These are phyloP conservation scores for Aphaenogaster rudis DNA, from an alignment of 1,140 invertebrate species.

Conservation along the genomic window DNA sequence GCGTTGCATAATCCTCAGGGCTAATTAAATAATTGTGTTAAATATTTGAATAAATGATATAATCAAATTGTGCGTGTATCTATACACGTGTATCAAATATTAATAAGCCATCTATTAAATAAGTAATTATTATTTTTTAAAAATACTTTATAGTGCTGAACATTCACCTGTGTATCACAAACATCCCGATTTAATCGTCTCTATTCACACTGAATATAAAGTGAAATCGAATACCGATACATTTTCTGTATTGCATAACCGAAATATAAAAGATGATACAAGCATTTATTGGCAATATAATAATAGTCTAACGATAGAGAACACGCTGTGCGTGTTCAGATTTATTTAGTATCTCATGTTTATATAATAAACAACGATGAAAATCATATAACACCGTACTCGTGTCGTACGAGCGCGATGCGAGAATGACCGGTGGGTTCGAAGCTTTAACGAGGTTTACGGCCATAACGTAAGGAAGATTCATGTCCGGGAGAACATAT, in stretches of 20 bases:
- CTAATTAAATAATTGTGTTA: not conserved
- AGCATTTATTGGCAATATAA: not conserved
- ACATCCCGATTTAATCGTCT: not conserved
- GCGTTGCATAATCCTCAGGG: not conserved
- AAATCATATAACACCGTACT: not conserved
- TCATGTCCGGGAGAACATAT: constrained; percentile 60
- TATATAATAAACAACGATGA: constrained; percentile 5
- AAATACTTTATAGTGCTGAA: not conserved
- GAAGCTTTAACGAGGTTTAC: constrained; percentile 49
- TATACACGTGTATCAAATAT: not conserved
- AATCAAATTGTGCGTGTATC: not conserved
- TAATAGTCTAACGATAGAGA: not conserved
- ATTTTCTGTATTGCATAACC: not conserved
- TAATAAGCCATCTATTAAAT: not conserved
- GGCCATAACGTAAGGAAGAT: constrained; percentile 58
- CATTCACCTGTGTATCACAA: not conserved
- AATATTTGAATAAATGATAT: not conserved
- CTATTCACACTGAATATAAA: too few relatives aligned
- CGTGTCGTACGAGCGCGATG: not conserved
- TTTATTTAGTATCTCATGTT: constrained; percentile 21
- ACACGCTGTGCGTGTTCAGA: not conserved
- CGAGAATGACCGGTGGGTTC: constrained; percentile 28
- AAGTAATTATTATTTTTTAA: not conserved
- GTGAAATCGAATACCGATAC: not conserved
- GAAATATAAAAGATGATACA: not conserved